Percentiles rank a stretch among this genome's conserved stretches.
These are phyloP conservation scores for Sinelater perroti DNA, from an alignment of 2,888 invertebrate species.

Conservation along the genomic window DNA sequence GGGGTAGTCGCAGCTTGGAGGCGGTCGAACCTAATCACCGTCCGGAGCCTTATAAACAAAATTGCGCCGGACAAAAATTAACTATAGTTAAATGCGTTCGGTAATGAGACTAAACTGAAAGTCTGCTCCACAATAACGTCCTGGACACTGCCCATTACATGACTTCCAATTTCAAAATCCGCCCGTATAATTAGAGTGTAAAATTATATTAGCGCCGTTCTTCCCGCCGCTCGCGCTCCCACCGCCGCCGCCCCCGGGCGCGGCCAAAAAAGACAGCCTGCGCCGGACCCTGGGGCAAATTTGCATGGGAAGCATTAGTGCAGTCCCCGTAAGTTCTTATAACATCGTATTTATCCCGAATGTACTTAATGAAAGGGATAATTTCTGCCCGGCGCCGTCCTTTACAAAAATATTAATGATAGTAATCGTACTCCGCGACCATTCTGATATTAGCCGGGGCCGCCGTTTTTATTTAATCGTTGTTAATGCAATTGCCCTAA, in stretches of 20 bases:
- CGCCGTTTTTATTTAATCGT: constrained; percentile 36
- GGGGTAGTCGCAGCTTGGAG: too few species aligned
- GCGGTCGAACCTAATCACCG: too few species aligned
- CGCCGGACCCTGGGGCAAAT: constrained; percentile 29
- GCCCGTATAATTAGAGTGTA: constrained; percentile 52
- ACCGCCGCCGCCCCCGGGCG: constrained; percentile 27
- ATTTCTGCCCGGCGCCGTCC: constrained; percentile 44
- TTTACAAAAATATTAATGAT: constrained; percentile 47
- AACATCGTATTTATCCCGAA: constrained; percentile 47
- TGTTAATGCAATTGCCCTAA: constrained; percentile 37
- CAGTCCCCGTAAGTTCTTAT: constrained; percentile 44
- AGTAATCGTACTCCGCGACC: constrained; percentile 38
- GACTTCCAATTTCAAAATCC: constrained; percentile 59
- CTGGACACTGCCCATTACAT: constrained; percentile 55
- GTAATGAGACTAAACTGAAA: constrained; percentile 58
- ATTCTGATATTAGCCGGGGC: constrained; percentile 35
- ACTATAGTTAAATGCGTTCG: constrained; percentile 56
- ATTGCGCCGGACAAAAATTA: constrained; percentile 60
- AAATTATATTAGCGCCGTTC: constrained; percentile 44
- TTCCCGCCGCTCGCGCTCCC: constrained; percentile 38
- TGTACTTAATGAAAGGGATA: constrained; percentile 48
- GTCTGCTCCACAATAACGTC: constrained; percentile 51
- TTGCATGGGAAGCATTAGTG: constrained; percentile 32
- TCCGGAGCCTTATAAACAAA: constrained; percentile 57
- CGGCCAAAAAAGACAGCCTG: constrained; percentile 28